Conservation (phyloP, 2,797 vertebrate genomes). For the Cynopterus sphinx region DNA sequence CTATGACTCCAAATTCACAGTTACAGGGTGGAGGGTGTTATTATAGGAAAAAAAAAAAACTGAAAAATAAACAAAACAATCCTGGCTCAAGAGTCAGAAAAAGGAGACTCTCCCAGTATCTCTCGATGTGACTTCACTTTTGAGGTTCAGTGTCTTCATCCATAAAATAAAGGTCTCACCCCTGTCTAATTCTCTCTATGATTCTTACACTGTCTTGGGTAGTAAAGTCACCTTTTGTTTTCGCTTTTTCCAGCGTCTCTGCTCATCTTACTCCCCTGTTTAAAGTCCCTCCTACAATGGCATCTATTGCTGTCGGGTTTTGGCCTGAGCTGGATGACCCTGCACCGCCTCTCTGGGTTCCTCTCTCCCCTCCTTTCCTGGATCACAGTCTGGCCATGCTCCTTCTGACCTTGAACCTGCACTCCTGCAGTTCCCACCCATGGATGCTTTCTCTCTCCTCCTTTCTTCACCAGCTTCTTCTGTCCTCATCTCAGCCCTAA, state of each 20-base stretch:
- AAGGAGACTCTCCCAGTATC: background rate
- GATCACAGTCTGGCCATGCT: background rate
- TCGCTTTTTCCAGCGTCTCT: background rate
- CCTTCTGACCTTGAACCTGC: background rate
- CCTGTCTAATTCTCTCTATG: background rate
- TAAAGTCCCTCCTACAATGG: background rate
- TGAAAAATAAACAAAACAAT: background rate
- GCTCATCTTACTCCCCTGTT: background rate
- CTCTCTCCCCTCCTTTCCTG: too few species aligned
- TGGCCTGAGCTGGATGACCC: background rate
- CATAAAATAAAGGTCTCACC: background rate
- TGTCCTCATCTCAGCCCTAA: background rate
- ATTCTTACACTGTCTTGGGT: background rate
- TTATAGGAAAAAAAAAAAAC: background rate
- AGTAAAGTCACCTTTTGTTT: background rate
- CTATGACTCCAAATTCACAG: background rate
- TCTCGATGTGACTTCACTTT: background rate
- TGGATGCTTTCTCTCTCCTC: background rate
- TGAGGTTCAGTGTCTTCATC: background rate
- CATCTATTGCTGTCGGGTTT: background rate
- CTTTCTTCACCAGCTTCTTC: background rate
- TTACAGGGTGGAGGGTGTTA: background rate
- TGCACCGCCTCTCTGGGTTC: too few species aligned
- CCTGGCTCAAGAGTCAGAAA: background rate
- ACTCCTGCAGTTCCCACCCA: background rate